A percentile compares a stretch with the other conserved stretches of the same genome.
Conservation (phyloP, 2,888 invertebrate genomes). For the Seira sanloemensis region DNA sequence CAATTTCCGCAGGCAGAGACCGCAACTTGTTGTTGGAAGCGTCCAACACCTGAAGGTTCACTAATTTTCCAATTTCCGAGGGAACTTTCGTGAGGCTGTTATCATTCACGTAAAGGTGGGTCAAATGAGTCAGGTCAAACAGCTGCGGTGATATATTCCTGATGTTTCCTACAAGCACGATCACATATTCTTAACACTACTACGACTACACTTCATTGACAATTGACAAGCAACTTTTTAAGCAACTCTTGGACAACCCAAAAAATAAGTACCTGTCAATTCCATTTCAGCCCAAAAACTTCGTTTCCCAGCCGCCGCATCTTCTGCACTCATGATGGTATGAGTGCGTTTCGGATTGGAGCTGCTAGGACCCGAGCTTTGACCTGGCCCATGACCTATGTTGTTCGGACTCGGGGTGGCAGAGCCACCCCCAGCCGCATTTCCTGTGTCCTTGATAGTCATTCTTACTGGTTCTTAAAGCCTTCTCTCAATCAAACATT, state of each 20-base stretch:
- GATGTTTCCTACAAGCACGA: constrained; percentile 86
- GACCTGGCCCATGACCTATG: constrained; percentile 41
- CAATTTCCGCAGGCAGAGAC: constrained; percentile 95
- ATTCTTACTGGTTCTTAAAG: constrained; percentile 1
- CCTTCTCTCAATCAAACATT: neutral
- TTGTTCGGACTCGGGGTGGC: constrained; percentile 57
- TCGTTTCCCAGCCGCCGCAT: constrained; percentile 93
- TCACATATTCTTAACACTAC: constrained; percentile 7
- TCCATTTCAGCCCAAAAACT: constrained; percentile 95
- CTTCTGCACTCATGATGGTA: constrained; percentile 91
- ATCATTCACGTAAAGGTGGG: constrained; percentile 96
- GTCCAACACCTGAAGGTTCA: constrained; percentile 91
- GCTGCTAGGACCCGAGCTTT: constrained; percentile 24
- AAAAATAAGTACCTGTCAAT: constrained; percentile 81
- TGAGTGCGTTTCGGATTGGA: constrained; percentile 57
- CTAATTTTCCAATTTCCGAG: constrained; percentile 90
- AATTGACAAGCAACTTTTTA: too few species aligned
- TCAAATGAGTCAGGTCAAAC: constrained; percentile 94
- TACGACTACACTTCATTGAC: too few species aligned
- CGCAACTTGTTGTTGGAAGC: constrained; percentile 96
- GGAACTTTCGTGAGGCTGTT: constrained; percentile 95
- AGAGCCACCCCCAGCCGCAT: constrained; percentile 30
- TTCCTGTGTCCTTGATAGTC: constrained; percentile 42
- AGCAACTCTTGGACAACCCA: too few species aligned
- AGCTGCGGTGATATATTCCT: constrained; percentile 94